These are phyloP conservation scores for Thunnus thynnus DNA, from an alignment of 2,113 vertebrate genomes.

Conservation along the genomic window DNA sequence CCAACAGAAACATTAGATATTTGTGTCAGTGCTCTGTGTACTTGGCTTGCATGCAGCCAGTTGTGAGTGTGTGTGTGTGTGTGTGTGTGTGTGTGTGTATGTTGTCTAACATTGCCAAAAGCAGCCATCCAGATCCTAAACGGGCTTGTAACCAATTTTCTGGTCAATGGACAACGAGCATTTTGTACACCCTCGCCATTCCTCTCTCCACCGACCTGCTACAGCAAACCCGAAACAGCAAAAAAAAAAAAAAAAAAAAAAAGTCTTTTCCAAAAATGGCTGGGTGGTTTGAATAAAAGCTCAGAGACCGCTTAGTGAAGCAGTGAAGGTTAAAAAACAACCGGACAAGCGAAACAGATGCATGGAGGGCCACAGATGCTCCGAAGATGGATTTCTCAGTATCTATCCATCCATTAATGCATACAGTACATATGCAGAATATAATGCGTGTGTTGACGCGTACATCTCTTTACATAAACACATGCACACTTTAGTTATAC, in stretches of 20 bases:
- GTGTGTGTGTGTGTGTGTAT: constrained; percentile 17
- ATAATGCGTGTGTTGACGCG: constrained; percentile 8
- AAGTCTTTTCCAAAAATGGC: not conserved
- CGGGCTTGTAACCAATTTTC: constrained; percentile 64
- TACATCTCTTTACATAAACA: constrained; percentile 11
- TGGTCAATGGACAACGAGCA: constrained; percentile 54
- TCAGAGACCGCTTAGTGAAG: constrained; percentile 9
- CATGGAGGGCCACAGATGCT: constrained; percentile 7
- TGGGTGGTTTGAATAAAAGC: constrained; percentile 24
- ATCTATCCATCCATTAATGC: constrained; percentile 24
- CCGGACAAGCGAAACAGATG: constrained; percentile 18
- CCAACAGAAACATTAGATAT: constrained; percentile 9
- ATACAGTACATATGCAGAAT: constrained; percentile 7
- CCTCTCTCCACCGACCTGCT: not conserved
- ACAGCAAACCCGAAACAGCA: not conserved
- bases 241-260: not conserved
- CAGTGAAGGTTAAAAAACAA: constrained; percentile 25
- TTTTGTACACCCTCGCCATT: constrained; percentile 30
- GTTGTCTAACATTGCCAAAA: constrained; percentile 39
- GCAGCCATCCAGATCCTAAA: constrained; percentile 61
- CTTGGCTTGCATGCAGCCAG: constrained; percentile 7
- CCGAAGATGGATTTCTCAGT: not conserved
- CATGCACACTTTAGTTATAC: not conserved
- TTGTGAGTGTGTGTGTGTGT: constrained; percentile 17
- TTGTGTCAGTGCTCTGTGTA: fast-evolving